Conservation (phyloP, 2,113 vertebrate genomes). For the Cromileptes altivelis region DNA sequence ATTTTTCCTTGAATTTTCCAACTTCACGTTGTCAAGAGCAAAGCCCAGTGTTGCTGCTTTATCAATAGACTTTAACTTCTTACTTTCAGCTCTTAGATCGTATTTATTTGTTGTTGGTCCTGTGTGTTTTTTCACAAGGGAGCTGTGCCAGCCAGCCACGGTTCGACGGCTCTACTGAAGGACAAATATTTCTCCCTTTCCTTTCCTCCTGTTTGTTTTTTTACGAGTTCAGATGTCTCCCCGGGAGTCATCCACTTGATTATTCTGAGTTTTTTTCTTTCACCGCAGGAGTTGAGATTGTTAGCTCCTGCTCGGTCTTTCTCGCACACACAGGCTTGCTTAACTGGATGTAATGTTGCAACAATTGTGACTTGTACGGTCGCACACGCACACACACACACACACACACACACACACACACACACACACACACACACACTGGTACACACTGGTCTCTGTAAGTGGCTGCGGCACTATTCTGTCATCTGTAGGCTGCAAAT, state of each 20-base stretch:
- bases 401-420: constrained; percentile 12
- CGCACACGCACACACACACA: constrained; percentile 31
- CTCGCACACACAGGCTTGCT: constrained; percentile 12
- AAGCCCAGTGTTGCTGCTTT: not conserved
- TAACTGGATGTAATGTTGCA: constrained; percentile 35
- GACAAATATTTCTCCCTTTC: constrained; percentile 50
- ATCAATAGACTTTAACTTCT: constrained; percentile 20
- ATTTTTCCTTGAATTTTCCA: not conserved
- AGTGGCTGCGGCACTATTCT: constrained; percentile 73
- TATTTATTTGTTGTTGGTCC: constrained; percentile 18
- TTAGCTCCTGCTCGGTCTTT: constrained; percentile 55
- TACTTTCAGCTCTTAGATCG: constrained; percentile 29
- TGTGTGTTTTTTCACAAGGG: constrained; percentile 33
- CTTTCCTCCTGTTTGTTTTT: constrained; percentile 57
- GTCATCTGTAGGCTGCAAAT: constrained; percentile 68
- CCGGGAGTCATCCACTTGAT: constrained; percentile 61
- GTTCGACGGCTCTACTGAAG: constrained; percentile 35
- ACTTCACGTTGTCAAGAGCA: constrained; percentile 3
- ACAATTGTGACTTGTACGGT: constrained; percentile 24
- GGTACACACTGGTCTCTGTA: constrained; percentile 36
- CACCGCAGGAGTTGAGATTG: constrained; percentile 64
- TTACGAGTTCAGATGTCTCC: constrained; percentile 59
- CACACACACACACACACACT: not conserved
- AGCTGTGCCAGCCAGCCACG: not conserved
- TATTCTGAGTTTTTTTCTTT: constrained; percentile 47